Conservation (phyloP, 2,113 vertebrate species). For the Polyodon spathula region DNA sequence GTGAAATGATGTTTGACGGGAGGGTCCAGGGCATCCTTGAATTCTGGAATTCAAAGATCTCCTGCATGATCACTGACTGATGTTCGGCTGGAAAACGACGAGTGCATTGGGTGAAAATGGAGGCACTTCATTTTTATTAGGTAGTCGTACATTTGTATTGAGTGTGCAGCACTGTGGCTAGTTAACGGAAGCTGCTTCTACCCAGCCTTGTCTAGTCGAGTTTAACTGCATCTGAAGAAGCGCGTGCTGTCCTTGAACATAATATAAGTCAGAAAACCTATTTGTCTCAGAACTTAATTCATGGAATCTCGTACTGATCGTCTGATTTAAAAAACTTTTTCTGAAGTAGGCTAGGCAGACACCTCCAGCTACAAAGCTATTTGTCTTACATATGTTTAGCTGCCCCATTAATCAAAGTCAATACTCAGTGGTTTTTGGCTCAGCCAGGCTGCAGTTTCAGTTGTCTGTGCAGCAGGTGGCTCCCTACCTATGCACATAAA, state of each 20-base stretch:
- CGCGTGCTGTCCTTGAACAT: no score
- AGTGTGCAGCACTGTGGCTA: no score
- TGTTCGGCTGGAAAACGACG: constrained; percentile 57
- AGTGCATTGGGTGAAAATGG: constrained; percentile 16
- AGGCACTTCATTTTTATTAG: no score
- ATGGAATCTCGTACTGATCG: no score
- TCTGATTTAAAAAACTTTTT: not conserved
- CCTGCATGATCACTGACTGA: constrained; percentile 37
- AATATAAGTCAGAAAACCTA: no score
- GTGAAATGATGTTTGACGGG: constrained; percentile 40
- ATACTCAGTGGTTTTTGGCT: not conserved
- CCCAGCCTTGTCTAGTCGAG: no score
- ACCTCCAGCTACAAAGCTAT: not conserved
- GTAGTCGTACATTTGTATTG: no score
- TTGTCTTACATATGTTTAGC: not conserved
- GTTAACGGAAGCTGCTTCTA: no score
- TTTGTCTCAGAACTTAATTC: no score
- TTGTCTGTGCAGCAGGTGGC: not conserved
- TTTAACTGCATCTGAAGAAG: no score
- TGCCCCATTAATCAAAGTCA: not conserved
- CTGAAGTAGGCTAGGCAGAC: not conserved
- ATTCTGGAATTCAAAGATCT: constrained; percentile 47
- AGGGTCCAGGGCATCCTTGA: constrained; percentile 40
- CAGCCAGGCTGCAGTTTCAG: not conserved
- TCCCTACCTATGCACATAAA: not conserved